phyloP scores from a whole-genome alignment of 2,797 vertebrate species.

The Myotis daubentonii region DNA sequence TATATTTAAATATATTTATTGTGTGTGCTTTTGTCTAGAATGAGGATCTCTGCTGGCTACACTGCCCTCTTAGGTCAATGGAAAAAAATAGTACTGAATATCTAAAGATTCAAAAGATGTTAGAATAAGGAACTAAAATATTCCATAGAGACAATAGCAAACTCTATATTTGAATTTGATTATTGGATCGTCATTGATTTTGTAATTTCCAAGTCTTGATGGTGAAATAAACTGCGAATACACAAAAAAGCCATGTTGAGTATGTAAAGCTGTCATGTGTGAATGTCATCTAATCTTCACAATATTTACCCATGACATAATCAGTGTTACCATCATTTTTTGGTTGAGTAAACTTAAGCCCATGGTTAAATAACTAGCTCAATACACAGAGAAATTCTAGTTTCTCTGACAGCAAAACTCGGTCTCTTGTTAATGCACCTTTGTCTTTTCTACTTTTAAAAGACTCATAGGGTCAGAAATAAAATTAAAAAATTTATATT shows the following conservation, averaged over 20 bases:
- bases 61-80: not conserved
- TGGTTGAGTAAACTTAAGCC: not conserved
- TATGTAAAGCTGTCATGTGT: not conserved
- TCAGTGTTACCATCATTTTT: not conserved
- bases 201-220: not conserved
- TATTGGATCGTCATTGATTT: not conserved
- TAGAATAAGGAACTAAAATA: not conserved
- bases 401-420: not conserved
- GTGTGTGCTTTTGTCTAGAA: not conserved
- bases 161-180: not conserved
- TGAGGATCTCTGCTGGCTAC: not conserved
- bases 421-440: not conserved
- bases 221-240: not conserved
- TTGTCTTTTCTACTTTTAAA: not conserved
- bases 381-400: not conserved
- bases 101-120: not conserved
- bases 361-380: slow-evolving; percentile 6
- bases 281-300: not conserved
- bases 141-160: not conserved
- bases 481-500: not conserved
- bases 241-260: not conserved
- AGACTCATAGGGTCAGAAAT: not conserved
- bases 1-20: not conserved
- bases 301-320: not conserved
- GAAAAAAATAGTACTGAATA: not conserved